phyloP scores from a whole-genome alignment of 2,113 vertebrate genomes.

The Otis tarda region DNA sequence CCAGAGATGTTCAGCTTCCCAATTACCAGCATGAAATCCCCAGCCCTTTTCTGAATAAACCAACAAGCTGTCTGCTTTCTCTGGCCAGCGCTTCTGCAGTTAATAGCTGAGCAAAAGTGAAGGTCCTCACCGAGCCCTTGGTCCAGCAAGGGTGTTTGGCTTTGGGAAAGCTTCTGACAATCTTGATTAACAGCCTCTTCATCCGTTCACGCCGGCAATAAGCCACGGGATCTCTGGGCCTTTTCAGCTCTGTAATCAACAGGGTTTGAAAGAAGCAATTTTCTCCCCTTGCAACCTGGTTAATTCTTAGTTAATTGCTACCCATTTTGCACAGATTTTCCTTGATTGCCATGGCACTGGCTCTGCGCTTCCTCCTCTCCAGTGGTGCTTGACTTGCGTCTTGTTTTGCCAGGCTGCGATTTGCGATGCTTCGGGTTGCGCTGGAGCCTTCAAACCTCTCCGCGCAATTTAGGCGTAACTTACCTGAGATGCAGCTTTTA shows the following conservation, averaged over 20 bases:
- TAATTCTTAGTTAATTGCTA: slow-evolving; percentile 55
- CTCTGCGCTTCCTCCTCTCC: neutral
- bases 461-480: accelerated
- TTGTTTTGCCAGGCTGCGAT: neutral
- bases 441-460: neutral
- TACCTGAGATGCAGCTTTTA: neutral
- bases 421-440: neutral
- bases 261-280: slow-evolving; percentile 39
- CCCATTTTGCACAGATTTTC: slow-evolving; percentile 14
- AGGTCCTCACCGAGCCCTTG: accelerated
- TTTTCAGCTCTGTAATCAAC: neutral
- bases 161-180: slow-evolving; percentile 22
- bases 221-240: neutral
- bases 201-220: neutral
- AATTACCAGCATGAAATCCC: neutral
- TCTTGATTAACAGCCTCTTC: slow-evolving; percentile 19
- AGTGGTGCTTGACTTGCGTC: accelerated
- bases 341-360: neutral
- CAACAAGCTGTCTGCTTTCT: accelerated
- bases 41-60: neutral
- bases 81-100: accelerated
- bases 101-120: neutral
- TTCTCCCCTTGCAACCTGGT: neutral
- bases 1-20: neutral
- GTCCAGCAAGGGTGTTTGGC: neutral